Conservation (phyloP, 2,888 invertebrate species). For the Plebejus anna region DNA sequence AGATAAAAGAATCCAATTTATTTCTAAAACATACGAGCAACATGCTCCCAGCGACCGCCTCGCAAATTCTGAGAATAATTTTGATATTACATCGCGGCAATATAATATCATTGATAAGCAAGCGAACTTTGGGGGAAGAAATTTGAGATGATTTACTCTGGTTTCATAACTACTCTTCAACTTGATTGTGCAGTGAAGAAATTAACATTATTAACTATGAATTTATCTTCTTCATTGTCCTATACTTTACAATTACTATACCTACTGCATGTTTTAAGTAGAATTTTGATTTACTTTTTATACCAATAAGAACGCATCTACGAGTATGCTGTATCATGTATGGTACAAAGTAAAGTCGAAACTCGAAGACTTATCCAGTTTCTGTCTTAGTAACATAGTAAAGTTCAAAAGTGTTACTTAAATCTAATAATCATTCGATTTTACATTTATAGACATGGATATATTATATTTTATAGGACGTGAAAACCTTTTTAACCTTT, state of each 20-base stretch:
- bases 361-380: too few relatives aligned
- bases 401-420: background rate
- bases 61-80: conserved; percentile 21
- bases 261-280: too few relatives aligned
- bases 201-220: too few relatives aligned
- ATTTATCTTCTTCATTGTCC: too few relatives aligned
- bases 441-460: background rate
- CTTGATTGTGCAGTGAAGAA: too few relatives aligned
- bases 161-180: background rate
- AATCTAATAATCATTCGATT: background rate
- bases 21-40: conserved; percentile 27
- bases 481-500: conserved; percentile 14
- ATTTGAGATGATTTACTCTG: background rate
- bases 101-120: background rate
- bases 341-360: background rate
- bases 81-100: conserved; percentile 18
- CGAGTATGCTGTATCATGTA: too few relatives aligned
- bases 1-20: conserved; percentile 32
- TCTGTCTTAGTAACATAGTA: background rate
- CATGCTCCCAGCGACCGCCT: conserved; percentile 28
- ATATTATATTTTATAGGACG: background rate
- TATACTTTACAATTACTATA: too few relatives aligned
- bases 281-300: too few relatives aligned
- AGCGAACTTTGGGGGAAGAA: background rate
- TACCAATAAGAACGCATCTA: too few relatives aligned